These are phyloP conservation scores for Cichladusa arquata DNA, from an alignment of 2,113 vertebrate genomes.

Conservation along the genomic window DNA sequence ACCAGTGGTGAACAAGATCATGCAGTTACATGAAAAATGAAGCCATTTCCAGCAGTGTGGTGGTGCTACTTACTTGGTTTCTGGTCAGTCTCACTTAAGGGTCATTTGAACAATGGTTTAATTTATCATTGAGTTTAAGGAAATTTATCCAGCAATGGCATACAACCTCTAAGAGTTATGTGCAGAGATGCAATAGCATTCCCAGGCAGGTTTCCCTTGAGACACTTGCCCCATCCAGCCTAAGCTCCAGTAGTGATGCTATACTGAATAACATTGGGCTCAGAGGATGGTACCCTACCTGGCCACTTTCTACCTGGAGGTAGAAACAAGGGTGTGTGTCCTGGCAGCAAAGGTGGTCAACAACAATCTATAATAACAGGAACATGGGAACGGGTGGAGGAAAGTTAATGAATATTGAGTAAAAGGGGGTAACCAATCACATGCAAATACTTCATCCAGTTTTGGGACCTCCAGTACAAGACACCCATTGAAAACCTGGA, in stretches of 20 bases:
- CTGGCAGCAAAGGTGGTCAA: background rate
- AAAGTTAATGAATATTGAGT: background rate
- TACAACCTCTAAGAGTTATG: background rate
- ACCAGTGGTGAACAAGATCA: background rate
- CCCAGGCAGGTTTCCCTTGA: background rate
- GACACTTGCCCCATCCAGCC: background rate
- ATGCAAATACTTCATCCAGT: background rate
- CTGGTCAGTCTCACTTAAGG: fast-evolving
- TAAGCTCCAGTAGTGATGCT: background rate
- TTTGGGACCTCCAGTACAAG: background rate
- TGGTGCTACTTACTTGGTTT: background rate
- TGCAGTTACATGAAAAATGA: fast-evolving
- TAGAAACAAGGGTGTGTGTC: background rate
- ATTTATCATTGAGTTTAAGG: background rate
- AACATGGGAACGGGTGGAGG: background rate
- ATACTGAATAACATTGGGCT: background rate
- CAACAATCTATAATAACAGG: background rate
- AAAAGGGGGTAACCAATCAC: background rate
- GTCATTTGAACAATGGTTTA: background rate
- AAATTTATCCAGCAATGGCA: background rate
- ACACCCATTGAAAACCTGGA: background rate
- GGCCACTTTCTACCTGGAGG: background rate
- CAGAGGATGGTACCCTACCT: background rate
- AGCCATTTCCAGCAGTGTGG: background rate
- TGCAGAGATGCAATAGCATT: background rate